Conservation (phyloP, 2,797 vertebrate genomes). For the Menidia menidia region DNA sequence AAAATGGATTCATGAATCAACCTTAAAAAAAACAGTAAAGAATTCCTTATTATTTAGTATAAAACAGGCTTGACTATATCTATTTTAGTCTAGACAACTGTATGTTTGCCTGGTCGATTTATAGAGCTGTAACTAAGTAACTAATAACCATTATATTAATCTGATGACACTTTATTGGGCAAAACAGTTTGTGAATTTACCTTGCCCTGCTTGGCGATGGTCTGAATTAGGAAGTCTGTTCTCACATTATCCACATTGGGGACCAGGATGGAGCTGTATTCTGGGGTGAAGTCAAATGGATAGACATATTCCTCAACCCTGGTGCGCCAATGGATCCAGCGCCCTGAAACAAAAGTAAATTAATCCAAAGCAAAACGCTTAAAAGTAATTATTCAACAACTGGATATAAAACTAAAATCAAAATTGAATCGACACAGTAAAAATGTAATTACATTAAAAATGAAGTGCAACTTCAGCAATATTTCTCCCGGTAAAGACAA, state of each 20-base stretch:
- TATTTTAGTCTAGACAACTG: background rate
- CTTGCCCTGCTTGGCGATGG: slow-evolving; percentile 94
- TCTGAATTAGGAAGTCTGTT: slow-evolving; percentile 93
- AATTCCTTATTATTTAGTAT: no score
- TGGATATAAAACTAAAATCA: no score
- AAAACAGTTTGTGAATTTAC: slow-evolving; percentile 70
- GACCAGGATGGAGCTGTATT: slow-evolving; percentile 93
- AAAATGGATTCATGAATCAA: no score
- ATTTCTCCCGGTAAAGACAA: background rate
- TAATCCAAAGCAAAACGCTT: slow-evolving; percentile 30
- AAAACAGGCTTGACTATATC: background rate
- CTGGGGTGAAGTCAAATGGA: slow-evolving; percentile 83
- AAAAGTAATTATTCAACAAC: background rate
- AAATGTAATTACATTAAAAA: background rate
- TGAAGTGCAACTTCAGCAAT: background rate
- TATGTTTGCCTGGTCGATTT: background rate
- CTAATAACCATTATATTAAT: no score
- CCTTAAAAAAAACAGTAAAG: no score
- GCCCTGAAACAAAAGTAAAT: slow-evolving; percentile 77
- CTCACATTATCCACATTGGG: slow-evolving; percentile 96
- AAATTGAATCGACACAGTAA: background rate
- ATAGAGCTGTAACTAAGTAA: no score
- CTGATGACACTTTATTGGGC: background rate
- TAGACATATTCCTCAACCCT: slow-evolving; percentile 88
- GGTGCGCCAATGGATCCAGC: slow-evolving; percentile 92